Evolutionary conservation across 2,888 invertebrate genomes (phyloP).

Genomic region (Laothoe populi): DNA sequence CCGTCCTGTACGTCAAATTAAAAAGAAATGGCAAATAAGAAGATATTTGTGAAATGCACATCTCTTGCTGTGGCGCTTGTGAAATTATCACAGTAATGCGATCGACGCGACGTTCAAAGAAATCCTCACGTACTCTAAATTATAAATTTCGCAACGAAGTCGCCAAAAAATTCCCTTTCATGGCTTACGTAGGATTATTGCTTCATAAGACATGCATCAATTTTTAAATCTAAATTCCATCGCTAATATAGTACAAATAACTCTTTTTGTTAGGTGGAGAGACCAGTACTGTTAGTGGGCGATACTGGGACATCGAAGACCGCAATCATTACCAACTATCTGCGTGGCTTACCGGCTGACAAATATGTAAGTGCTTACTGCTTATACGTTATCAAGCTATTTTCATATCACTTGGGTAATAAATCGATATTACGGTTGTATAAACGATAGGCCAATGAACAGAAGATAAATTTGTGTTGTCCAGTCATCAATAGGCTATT

Average conservation of each 20-base stretch:
- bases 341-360: conserved; percentile 88
- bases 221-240: too few relatives aligned
- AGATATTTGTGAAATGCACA: conserved; percentile 12
- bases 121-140: too few relatives aligned
- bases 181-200: too few relatives aligned
- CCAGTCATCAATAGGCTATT: too few relatives aligned
- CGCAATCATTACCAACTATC: conserved; percentile 93
- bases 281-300: conserved; percentile 93
- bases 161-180: too few relatives aligned
- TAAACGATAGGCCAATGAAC: too few relatives aligned
- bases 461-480: too few relatives aligned
- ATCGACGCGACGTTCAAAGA: neutral
- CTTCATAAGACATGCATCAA: too few relatives aligned
- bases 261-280: conserved; percentile 82
- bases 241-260: too few relatives aligned
- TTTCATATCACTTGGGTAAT: too few relatives aligned
- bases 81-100: conserved; percentile 2
- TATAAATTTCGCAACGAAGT: too few relatives aligned
- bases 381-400: conserved; percentile 35
- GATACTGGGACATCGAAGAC: conserved; percentile 97
- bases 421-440: too few relatives aligned
- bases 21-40: conserved; percentile 12
- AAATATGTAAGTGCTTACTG: conserved; percentile 84
- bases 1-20: conserved; percentile 11
- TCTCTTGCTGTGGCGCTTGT: neutral